Base-by-base conservation (phyloP, 2,797 vertebrate genomes). In the Hemitrygon akajei region DNA sequence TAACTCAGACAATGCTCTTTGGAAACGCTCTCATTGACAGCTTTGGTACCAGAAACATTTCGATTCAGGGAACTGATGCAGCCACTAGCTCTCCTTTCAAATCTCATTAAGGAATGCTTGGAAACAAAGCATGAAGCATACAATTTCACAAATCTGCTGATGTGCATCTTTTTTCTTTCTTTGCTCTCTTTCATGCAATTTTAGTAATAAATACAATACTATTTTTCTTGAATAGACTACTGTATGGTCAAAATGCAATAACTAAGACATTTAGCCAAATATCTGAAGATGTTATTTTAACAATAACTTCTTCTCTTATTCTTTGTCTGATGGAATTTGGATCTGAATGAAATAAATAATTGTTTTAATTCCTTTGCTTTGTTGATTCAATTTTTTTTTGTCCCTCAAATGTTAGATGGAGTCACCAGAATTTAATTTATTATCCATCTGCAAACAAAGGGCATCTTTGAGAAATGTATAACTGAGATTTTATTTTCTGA, bases 391-490 rank as follows among this genome's bases (percentile, higher is more conserved):
- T 69, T 63, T 37, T 7, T 86, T 87, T 6, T 9, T 87, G 5
- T 16, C 27, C 63, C 60, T 89, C 34, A 89, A 18, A 16, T 69
- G 86, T 89, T 34, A n/a, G 63, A 34, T 69, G 37, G n/a, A 63
- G 60, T 66, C 60, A 11, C 86, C 66, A 60, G 66, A 30, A 89
- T 89, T 66, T 69, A 69, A 89, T 34, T 89, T 34, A 69, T 69
- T 34, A 69, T 10, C 60, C n/a, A 89, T 37, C 86, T 18, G 12
- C 86, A 66, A 89, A 69, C 60, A 63, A 37, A 22, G n/a, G n/a
- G n/a, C 86, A 66, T 69, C 86, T 69, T 89, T 89, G 86, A 66
- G 37, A n/a, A 89, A 89, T n/a, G 60, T 34, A 69, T 89, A 37
- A 89, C 16, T 69, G 60, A 37, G n/a, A 63, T 69, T 89, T 66